Base-by-base conservation (phyloP, 2,888 invertebrate genomes). In the Drosophila vallismaia region DNA sequence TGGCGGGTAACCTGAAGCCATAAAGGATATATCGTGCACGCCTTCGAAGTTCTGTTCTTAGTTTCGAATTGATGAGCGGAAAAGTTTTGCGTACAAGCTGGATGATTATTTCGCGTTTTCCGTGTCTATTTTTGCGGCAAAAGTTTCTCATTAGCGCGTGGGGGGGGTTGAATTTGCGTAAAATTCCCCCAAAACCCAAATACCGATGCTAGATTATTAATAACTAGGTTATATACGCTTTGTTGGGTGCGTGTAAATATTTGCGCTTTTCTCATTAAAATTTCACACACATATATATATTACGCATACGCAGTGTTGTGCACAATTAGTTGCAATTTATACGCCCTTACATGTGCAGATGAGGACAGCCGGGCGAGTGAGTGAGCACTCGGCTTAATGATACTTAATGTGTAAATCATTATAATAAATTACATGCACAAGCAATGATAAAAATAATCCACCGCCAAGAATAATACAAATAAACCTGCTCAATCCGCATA, bases 381-480 rank as follows among this genome's bases (percentile, higher is more conserved):
- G 14, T 24, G 28, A 60, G 36, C 58, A 63, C 52, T 66, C 51
- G 50, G 55, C 70, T 60, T 71, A 80, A 75, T 77, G 75, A 51
- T 64, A 56, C 71, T 78, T 78, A 74, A 69, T 72, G 81, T 63
- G 64, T 51, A 63, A 72, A 73, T 72, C 75, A 73, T 80, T 78
- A 78, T 78, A 79, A 81, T 81, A 81, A 79, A 78, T 81, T 75
- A 73, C 76, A 71, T 42, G 63, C 68, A 81, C 79, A 73, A 58
- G 68, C 64, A 68, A 70, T 72, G 71, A 76, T 74, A 62, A 75
- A 67, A 71, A 63, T 63, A 51, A 72, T 68, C 69, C 64, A 64
- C 36, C 14, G 48, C 69, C 49, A 33, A 60, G 52, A 42, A 60
- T 64, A 79, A 74, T 73, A 74, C 48, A 71, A 71, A 71, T 59